Base-by-base conservation (phyloP, 2,113 vertebrate genomes). In the Paralichthys olivaceus region DNA sequence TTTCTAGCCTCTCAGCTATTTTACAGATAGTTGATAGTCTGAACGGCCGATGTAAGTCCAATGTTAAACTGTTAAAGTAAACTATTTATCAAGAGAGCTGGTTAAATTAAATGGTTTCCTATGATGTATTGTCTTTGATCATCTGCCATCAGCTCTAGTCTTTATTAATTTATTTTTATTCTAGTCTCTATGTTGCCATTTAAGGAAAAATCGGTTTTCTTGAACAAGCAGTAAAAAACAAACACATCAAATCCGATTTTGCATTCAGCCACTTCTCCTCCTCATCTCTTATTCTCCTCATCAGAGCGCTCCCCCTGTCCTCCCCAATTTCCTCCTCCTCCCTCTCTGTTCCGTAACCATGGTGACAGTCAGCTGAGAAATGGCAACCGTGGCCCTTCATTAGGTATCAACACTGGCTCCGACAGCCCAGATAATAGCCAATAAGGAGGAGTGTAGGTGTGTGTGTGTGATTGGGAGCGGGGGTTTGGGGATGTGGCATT, bases 381-480 rank as follows among this genome's bases (percentile, higher is more conserved):
- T 95, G 96, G 96, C 95, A 97, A 93, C 94, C 92, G 93, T 95
- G 95, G 95, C 96, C 96, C 96, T 93, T 97, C 96, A 96, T 97
- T 98, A 97, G 95, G 95, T 96, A 97, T 96, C 92, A 95, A 96
- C 95, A 96, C 93, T 93, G 94, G 91, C 92, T 90, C 95, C 94
- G 96, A 96, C 96, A 97, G 96, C 94, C 95, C 94, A 97, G 96
- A 98, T 98, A 98, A 98, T 98, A 95, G 97, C 96, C 96, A 97
- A 97, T 97, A 98, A 97, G 95, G 92, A 69, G 67, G 37, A 57
- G 78, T 79, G 80, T 66, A 56, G 15, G 63, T 73, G 67, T 68
- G 71, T 76, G 68, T 23, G 76, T 83, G 75, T 59, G 34, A 23
- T n/a, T 43, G 22, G 40, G 61, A 45, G 25, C 37, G 34, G 37